Conservation (phyloP, 1,140 invertebrate genomes). For the Chymomyza costata region DNA sequence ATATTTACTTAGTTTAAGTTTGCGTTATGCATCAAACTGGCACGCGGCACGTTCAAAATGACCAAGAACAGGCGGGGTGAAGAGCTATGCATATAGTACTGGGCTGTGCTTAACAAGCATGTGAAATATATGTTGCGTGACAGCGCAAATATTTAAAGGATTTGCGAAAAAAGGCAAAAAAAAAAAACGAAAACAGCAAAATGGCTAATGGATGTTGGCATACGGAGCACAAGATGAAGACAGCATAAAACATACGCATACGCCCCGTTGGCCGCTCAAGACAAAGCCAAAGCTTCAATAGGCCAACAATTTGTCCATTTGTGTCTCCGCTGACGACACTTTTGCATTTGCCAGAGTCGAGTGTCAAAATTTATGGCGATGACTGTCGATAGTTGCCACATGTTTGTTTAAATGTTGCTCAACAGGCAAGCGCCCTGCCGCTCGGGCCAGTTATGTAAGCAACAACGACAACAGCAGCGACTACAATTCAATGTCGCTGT, state of each 20-base stretch:
- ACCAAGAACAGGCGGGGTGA: slow-evolving; percentile 1
- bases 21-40: slow-evolving; percentile 7
- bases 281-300: slow-evolving; percentile 30
- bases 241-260: too few relatives aligned
- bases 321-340: slow-evolving; percentile 35
- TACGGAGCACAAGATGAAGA: too few relatives aligned
- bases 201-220: slow-evolving; percentile 5
- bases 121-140: slow-evolving; percentile 53
- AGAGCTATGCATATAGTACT: neutral
- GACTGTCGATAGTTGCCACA: slow-evolving; percentile 69
- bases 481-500: slow-evolving; percentile 64
- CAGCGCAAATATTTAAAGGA: slow-evolving; percentile 68
- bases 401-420: slow-evolving; percentile 52
- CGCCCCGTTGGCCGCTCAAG: too few relatives aligned
- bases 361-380: slow-evolving; percentile 74
- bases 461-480: slow-evolving; percentile 29
- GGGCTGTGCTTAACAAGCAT: neutral
- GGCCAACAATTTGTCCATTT: slow-evolving; percentile 62
- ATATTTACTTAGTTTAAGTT: slow-evolving; percentile 63
- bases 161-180: slow-evolving; percentile 54
- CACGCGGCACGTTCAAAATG: slow-evolving; percentile 1
- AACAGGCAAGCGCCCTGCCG: slow-evolving; percentile 63
- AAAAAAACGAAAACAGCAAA: slow-evolving; percentile 16
- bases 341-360: slow-evolving; percentile 55
- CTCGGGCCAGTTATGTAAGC: slow-evolving; percentile 59